Evolutionary conservation across 2,888 invertebrate genomes (phyloP), one percentile per base, ranked within the genome.

Genomic region (Brenthis hecate): DNA sequence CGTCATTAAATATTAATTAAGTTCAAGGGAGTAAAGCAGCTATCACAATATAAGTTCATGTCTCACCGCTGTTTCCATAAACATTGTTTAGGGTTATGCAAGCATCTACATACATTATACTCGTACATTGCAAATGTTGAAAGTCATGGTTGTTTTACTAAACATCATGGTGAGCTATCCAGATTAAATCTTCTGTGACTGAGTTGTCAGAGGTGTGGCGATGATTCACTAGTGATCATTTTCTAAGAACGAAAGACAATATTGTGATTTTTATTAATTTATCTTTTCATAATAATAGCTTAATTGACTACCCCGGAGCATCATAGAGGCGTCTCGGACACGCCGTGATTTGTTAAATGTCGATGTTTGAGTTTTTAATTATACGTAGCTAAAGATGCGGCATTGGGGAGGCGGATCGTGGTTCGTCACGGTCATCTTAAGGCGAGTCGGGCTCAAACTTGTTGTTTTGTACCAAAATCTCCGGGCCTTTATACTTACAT

Each of bases 311-410:
- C 79, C 76, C 72, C 74, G 74, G 82, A 89, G 88, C 89, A 87
- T 91, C 88, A 90, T 88, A 81, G 82, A 75, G 76, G 78, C 79
- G 80, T 77, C 75, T 77, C 80, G 81, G 80, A 77, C 80, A 75
- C 74, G 75, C 79, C 77, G 80, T 85, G 84, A 89, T 89, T 90
- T 88, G 89, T 89, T 86, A 83, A 83, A 85, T 86, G 90, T 89
- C 90, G 87, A 87, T 88, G 85, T 87, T 91, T 89, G 87, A 91
- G 87, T 87, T 91, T 91, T 90, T 91, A 92, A 91, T 91, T 91
- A 88, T 77, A 88, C 88, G 85, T 85, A 87, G 88, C 89, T 86
- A 90, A 90, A 90, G 84, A 83, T 80, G 78, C 83, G 84, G 85
- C 87, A 87, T 91, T 88, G 87, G 83, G 81, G 81, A 82, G 89